phyloP scores from a whole-genome alignment of 2,113 vertebrate species.

The Semicossyphus pulcher region DNA sequence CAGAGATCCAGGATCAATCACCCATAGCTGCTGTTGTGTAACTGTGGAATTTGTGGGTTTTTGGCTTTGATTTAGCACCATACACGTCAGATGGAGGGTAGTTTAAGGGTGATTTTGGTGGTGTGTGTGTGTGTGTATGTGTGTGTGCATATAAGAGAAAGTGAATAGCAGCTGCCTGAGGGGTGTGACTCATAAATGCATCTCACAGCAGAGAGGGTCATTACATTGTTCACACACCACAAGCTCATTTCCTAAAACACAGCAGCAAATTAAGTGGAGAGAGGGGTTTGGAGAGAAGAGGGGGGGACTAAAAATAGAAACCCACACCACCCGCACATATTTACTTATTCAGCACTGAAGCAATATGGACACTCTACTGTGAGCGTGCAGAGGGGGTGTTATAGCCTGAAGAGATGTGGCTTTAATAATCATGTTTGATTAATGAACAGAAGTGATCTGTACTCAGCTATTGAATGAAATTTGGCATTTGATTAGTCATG shows the following conservation, averaged over 20 bases:
- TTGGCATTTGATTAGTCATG: slow-evolving; percentile 12
- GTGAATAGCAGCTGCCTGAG: slow-evolving; percentile 51
- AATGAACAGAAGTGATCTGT: slow-evolving; percentile 46
- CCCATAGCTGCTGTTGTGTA: slow-evolving; percentile 36
- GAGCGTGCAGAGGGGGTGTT: slow-evolving; percentile 16
- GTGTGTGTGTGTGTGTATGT: slow-evolving; percentile 13
- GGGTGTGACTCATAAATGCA: slow-evolving; percentile 79
- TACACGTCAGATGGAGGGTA: slow-evolving; percentile 13
- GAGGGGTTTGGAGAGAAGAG: slow-evolving; percentile 17
- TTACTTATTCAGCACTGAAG: slow-evolving; percentile 62
- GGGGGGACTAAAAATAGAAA: slow-evolving; percentile 73
- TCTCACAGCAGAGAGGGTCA: slow-evolving; percentile 76
- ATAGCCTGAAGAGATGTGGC: slow-evolving; percentile 39
- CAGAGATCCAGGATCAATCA: slow-evolving; percentile 16
- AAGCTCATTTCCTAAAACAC: slow-evolving; percentile 81
- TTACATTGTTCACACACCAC: slow-evolving; percentile 80
- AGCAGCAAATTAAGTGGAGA: slow-evolving; percentile 75
- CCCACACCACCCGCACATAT: slow-evolving; percentile 57
- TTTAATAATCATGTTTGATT: slow-evolving; percentile 61
- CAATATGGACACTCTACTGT: slow-evolving; percentile 42
- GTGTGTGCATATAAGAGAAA: slow-evolving; percentile 48
- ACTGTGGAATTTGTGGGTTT: slow-evolving; percentile 22
- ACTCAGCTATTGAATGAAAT: slow-evolving; percentile 35
- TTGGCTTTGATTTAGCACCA: slow-evolving; percentile 43
- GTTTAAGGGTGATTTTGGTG: slow-evolving; percentile 48